A percentile compares a stretch with the other conserved stretches of the same genome.
Conservation (phyloP, 2,113 vertebrate species). For the Oncorhynchus clarkii region DNA sequence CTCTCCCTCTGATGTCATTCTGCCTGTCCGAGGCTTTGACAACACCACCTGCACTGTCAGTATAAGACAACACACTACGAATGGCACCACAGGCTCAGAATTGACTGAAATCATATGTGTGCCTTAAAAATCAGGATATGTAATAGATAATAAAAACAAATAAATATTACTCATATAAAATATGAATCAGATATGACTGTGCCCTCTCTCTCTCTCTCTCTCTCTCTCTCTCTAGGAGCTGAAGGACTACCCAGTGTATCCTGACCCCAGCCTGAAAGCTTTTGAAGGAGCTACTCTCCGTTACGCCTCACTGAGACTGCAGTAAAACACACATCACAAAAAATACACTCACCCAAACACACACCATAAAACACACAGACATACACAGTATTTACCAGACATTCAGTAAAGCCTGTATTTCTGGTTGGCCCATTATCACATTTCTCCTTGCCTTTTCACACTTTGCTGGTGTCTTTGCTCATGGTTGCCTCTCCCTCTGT, state of each 20-base stretch:
- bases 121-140: no score
- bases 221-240: slow-evolving; percentile 77
- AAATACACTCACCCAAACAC: neutral
- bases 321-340: slow-evolving; percentile 65
- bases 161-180: no score
- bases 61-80: slow-evolving; percentile 12
- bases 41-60: slow-evolving; percentile 66
- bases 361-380: neutral
- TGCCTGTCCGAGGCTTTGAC: slow-evolving; percentile 55
- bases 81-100: neutral
- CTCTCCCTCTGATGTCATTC: slow-evolving; percentile 56
- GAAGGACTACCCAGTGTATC: slow-evolving; percentile 89
- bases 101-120: no score
- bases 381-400: neutral
- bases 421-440: no score
- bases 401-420: no score
- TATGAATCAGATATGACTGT: neutral
- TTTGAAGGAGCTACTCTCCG: slow-evolving; percentile 93
- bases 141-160: no score
- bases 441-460: neutral
- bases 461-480: neutral
- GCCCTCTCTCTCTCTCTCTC: no score
- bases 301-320: slow-evolving; percentile 91
- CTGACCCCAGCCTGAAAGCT: slow-evolving; percentile 92
- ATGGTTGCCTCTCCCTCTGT: slow-evolving; percentile 31